Evolutionary conservation across 2,113 vertebrate genomes (phyloP).

Genomic region (Gila orcuttii): DNA sequence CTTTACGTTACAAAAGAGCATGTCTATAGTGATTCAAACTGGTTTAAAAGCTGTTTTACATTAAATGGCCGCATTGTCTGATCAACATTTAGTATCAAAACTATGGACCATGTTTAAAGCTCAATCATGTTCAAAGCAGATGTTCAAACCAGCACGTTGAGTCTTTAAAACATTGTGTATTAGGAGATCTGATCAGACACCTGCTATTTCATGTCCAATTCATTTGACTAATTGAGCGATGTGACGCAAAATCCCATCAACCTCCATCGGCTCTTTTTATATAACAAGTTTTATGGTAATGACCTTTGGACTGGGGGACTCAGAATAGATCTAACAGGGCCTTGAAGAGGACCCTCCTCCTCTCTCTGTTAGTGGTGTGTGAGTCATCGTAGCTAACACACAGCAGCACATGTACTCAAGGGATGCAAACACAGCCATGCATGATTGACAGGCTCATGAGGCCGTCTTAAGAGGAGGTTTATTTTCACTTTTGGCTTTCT

Average conservation of each 20-base stretch:
- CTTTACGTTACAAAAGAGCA: neutral
- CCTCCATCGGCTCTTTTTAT: conserved; percentile 1
- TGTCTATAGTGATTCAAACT: neutral
- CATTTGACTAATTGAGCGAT: conserved; percentile 19
- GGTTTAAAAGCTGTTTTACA: neutral
- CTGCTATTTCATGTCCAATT: conserved; percentile 3
- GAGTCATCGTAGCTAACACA: conserved; percentile 22
- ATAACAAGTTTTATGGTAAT: conserved; percentile 21
- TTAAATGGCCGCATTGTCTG: neutral
- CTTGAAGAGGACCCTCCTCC: neutral
- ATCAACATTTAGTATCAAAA: neutral
- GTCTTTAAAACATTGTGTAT: neutral
- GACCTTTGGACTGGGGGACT: conserved; percentile 6
- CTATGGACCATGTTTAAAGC: neutral
- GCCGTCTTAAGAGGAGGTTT: neutral
- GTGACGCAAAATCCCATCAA: neutral
- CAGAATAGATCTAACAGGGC: conserved; percentile 19
- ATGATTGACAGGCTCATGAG: conserved; percentile 27
- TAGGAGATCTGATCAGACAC: neutral
- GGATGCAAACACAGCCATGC: neutral
- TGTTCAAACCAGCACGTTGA: too few species aligned
- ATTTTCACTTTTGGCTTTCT: conserved; percentile 1
- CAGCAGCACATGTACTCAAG: neutral
- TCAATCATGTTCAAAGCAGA: neutral
- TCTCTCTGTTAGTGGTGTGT: neutral